Conservation (phyloP, 2,888 invertebrate species). For the Luffia ferchaultella region DNA sequence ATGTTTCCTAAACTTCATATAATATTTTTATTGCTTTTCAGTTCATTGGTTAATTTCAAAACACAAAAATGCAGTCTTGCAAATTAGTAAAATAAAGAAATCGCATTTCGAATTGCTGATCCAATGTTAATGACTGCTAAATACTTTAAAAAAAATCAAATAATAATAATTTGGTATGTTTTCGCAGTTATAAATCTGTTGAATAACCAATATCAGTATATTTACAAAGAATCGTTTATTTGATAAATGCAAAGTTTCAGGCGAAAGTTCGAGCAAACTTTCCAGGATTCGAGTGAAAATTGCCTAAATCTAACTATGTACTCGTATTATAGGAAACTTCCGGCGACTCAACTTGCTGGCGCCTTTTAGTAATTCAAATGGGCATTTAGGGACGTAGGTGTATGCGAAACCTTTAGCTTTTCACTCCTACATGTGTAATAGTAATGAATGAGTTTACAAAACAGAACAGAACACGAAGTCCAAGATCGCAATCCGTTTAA, state of each 20-base stretch:
- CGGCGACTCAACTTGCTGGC: not conserved
- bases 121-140: not conserved
- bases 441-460: slow-evolving; percentile 41
- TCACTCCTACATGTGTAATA: not conserved
- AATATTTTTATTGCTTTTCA: too few species aligned
- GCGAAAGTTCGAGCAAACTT: not conserved
- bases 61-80: too few species aligned
- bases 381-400: not conserved
- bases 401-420: not conserved
- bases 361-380: not conserved
- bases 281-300: not conserved
- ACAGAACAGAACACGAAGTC: slow-evolving; percentile 52
- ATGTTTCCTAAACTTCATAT: too few species aligned
- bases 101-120: not conserved
- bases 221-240: not conserved
- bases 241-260: not conserved
- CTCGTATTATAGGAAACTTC: not conserved
- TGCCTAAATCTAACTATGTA: not conserved
- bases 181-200: not conserved
- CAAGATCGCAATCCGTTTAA: slow-evolving; percentile 66
- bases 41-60: too few species aligned
- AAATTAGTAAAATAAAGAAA: too few species aligned
- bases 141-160: not conserved
- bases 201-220: not conserved
- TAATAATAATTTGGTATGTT: not conserved